These are phyloP conservation scores for Parasteatoda tepidariorum DNA, from an alignment of 1,140 invertebrate species.

Conservation along the genomic window DNA sequence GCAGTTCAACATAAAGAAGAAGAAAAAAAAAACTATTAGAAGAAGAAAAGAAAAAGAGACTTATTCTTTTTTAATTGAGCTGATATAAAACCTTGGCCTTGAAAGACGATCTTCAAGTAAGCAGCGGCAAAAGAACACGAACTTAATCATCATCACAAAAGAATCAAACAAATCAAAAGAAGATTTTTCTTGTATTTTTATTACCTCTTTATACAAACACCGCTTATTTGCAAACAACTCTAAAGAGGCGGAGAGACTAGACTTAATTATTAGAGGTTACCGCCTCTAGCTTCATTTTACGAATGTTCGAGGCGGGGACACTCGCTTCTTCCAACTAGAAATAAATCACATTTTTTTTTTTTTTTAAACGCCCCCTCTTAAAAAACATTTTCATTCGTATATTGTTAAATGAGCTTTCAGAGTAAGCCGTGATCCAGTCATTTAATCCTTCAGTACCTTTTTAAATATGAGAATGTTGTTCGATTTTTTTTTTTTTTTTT, in stretches of 20 bases:
- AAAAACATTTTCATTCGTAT: too few species aligned
- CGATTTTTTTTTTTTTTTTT: too few species aligned
- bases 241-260: constrained; percentile 20
- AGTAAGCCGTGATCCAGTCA: too few species aligned
- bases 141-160: background rate
- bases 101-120: constrained; percentile 27
- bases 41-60: too few species aligned
- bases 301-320: constrained; percentile 15
- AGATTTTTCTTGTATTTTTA: background rate
- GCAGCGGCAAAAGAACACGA: background rate
- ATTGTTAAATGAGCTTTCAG: too few species aligned
- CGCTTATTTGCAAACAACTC: constrained; percentile 56
- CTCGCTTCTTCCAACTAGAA: background rate
- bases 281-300: constrained; percentile 31
- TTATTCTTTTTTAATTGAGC: background rate
- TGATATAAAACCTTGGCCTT: constrained; percentile 16
- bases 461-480: too few species aligned
- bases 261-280: constrained; percentile 45
- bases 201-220: constrained; percentile 24
- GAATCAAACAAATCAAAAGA: background rate
- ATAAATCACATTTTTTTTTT: too few species aligned
- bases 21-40: too few species aligned
- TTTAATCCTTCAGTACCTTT: too few species aligned
- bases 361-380: too few species aligned
- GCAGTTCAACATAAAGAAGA: too few species aligned